Evolutionary conservation across 2,797 vertebrate species (phyloP), one percentile per base, ranked within the genome.

Genomic region (Tamandua tetradactyla): DNA sequence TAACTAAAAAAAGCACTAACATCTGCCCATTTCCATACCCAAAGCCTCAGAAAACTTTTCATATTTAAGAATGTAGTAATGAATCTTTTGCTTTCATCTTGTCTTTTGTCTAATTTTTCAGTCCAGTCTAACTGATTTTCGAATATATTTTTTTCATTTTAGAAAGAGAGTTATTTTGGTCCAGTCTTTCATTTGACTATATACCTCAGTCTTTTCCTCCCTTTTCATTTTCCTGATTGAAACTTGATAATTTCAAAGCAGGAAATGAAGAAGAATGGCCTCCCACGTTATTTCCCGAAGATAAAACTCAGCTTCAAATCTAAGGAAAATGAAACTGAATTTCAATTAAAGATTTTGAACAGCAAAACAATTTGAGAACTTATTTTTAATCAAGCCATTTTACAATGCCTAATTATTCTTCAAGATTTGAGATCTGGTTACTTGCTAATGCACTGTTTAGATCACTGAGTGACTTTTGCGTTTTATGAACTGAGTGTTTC

Each of bases 211-310:
- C 62, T 93, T 94, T 93, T 90, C 42, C 55, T 89, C 79, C 22
- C 8, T 42, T 91, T 85, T 86, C 57, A 25, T 96, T 95, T 94
- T 81, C 57, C 37, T 94, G 62, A 93, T 95, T 87, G 40, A 86
- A 95, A 76, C 2, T 52, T 78, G 37, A 71, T 78, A 64, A 57
- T 40, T 61, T 89, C 55, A 94, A 94, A 88, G 52, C 78, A 94
- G 85, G 93, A 94, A 76, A 68, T 59, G 78, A 82, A 86, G 59
- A 95, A 94, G 87, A 97, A 96, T 89, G 59, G 64, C 40, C 44
- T 95, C 93, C 40, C 35, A 80, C 80, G 87, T 85, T 96, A 93
- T 90, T 96, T 95, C 84, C 96, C 95, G 78, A 91, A 95, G 96
- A 94, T 93, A 95, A 95, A 95, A 93, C 42, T 80, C 52, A 91